Percentiles rank a stretch among this genome's conserved stretches.
These are phyloP conservation scores for Reticulitermes lucifugus DNA, from an alignment of 2,888 invertebrate genomes.

Conservation along the genomic window DNA sequence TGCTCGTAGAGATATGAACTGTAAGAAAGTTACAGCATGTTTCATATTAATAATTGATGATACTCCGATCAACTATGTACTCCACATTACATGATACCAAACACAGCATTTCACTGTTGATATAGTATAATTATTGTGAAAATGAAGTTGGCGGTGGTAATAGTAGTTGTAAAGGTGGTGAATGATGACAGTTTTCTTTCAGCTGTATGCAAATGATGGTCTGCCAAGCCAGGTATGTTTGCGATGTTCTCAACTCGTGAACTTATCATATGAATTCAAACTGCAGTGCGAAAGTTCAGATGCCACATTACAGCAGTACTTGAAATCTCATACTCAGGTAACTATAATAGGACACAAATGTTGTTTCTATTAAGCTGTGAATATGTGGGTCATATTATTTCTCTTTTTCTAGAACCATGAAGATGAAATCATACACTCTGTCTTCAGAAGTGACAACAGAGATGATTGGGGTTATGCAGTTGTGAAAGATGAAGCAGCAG, in stretches of 20 bases:
- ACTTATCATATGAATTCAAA: constrained; percentile 30
- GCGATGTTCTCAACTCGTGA: constrained; percentile 21
- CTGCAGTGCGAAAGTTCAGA: constrained; percentile 32
- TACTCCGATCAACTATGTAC: too few species aligned
- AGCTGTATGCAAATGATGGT: constrained; percentile 33
- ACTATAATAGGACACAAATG: background rate
- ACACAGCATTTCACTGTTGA: too few species aligned
- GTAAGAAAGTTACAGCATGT: too few species aligned
- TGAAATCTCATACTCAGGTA: background rate
- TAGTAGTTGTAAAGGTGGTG: too few species aligned
- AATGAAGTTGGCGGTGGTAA: too few species aligned
- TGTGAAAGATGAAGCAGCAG: background rate
- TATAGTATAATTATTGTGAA: too few species aligned
- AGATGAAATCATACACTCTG: background rate
- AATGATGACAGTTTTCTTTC: background rate
- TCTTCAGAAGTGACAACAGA: background rate
- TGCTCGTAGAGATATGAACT: too few species aligned
- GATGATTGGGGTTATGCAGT: background rate
- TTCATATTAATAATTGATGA: too few species aligned
- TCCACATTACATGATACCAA: too few species aligned
- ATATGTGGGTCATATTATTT: background rate
- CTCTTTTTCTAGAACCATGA: background rate
- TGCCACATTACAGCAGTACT: constrained; percentile 1
- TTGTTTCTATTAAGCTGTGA: background rate
- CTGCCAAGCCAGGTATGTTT: constrained; percentile 17